Conservation (phyloP, 2,888 invertebrate genomes). For the Microctonus brassicae region DNA sequence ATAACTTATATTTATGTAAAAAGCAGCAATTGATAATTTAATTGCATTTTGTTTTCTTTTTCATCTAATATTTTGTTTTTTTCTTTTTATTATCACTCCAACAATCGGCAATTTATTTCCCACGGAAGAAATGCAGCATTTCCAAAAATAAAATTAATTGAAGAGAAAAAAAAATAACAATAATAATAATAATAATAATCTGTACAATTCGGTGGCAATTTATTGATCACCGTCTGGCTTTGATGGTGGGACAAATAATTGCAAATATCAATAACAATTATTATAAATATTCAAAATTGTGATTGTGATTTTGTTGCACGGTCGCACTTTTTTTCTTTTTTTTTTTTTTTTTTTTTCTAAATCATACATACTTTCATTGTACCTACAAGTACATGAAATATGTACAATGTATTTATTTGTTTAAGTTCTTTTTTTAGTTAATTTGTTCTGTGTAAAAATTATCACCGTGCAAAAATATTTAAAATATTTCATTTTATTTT, state of each 20-base stretch:
- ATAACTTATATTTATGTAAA: background rate
- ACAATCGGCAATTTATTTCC: background rate
- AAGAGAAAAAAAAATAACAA: no score
- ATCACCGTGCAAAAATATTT: background rate
- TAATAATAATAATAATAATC: background rate
- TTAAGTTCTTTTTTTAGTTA: no score
- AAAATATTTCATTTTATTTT: background rate
- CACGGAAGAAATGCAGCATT: background rate
- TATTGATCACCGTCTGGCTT: background rate
- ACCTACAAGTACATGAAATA: background rate
- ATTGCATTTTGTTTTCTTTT: background rate
- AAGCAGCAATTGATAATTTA: background rate
- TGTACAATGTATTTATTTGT: background rate
- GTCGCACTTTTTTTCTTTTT: background rate
- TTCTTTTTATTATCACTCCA: background rate
- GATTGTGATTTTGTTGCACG: constrained; percentile 38
- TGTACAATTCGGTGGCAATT: background rate
- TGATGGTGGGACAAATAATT: background rate
- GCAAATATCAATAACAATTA: background rate
- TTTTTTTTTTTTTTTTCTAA: no score
- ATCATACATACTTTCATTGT: background rate
- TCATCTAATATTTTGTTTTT: background rate
- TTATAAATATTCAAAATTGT: constrained; percentile 63
- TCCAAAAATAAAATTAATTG: background rate
- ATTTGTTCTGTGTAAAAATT: background rate